Evolutionary conservation across 2,888 invertebrate species (phyloP).

Genomic region (Deladenus siricidicola): DNA sequence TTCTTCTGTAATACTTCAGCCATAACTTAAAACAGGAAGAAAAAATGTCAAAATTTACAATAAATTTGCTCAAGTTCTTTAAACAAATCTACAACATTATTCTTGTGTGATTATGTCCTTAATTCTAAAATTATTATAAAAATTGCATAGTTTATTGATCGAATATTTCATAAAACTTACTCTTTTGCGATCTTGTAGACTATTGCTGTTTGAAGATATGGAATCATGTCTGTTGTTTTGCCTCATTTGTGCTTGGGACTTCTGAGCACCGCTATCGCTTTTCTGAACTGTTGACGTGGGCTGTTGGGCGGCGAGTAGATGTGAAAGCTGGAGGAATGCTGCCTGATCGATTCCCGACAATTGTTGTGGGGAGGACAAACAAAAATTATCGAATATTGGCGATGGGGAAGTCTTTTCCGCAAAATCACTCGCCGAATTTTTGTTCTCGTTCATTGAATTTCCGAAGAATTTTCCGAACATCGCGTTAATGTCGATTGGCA

Average conservation of each 20-base stretch:
- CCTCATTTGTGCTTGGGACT: too few relatives aligned
- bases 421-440: neutral
- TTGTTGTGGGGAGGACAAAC: neutral
- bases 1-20: too few relatives aligned
- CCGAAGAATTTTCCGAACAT: conserved; percentile 5
- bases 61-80: too few relatives aligned
- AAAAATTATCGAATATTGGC: neutral
- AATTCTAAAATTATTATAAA: too few relatives aligned
- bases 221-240: neutral
- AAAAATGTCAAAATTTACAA: too few relatives aligned
- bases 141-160: too few relatives aligned
- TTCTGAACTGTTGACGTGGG: neutral
- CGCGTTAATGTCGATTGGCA: conserved; percentile 1
- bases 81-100: too few relatives aligned
- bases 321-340: conserved; percentile 7
- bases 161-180: too few relatives aligned
- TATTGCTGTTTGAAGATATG: neutral
- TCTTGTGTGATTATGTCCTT: too few relatives aligned
- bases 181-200: too few relatives aligned
- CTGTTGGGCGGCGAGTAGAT: conserved; percentile 1
- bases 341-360: neutral
- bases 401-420: neutral
- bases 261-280: neutral
- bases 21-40: too few relatives aligned
- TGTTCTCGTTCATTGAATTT: neutral